Evolutionary conservation across 2,888 invertebrate genomes (phyloP).

Genomic region (Eumerus sabulonum): DNA sequence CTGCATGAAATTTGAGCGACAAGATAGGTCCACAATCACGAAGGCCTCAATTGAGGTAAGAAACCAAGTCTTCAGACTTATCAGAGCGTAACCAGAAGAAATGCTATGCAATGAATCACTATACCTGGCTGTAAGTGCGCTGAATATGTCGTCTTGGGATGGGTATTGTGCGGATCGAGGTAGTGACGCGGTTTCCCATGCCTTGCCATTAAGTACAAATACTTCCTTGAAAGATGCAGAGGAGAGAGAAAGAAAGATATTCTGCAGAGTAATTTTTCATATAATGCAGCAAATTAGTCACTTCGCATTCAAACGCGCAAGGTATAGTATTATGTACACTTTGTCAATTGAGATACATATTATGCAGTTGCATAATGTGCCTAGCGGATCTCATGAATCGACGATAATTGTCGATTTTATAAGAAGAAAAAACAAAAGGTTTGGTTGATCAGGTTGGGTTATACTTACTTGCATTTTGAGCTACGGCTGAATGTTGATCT

Average conservation of each 20-base stretch:
- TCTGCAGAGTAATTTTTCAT: constrained; percentile 46
- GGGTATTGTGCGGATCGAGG: constrained; percentile 44
- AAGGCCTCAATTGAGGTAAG: not conserved
- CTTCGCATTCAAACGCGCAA: constrained; percentile 6
- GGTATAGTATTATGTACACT: not conserved
- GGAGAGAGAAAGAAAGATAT: constrained; percentile 6
- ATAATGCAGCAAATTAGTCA: constrained; percentile 22
- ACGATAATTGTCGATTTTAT: constrained; percentile 52
- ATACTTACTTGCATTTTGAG: constrained; percentile 94
- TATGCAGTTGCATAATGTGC: constrained; percentile 74
- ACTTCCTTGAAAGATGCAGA: constrained; percentile 52
- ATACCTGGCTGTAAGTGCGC: too few species aligned
- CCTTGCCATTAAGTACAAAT: constrained; percentile 27
- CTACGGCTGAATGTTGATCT: constrained; percentile 82
- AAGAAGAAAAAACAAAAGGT: too few species aligned
- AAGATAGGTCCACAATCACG: too few species aligned
- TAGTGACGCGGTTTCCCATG: constrained; percentile 36
- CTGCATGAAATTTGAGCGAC: not conserved
- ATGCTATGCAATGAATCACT: constrained; percentile 41
- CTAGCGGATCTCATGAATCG: constrained; percentile 30
- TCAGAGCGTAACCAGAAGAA: constrained; percentile 56
- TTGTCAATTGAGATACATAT: constrained; percentile 67
- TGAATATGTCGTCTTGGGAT: constrained; percentile 4
- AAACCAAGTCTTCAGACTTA: constrained; percentile 34
- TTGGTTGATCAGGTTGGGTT: not conserved